phyloP scores from a whole-genome alignment of 2,113 vertebrate species.

The Corvus hawaiiensis region DNA sequence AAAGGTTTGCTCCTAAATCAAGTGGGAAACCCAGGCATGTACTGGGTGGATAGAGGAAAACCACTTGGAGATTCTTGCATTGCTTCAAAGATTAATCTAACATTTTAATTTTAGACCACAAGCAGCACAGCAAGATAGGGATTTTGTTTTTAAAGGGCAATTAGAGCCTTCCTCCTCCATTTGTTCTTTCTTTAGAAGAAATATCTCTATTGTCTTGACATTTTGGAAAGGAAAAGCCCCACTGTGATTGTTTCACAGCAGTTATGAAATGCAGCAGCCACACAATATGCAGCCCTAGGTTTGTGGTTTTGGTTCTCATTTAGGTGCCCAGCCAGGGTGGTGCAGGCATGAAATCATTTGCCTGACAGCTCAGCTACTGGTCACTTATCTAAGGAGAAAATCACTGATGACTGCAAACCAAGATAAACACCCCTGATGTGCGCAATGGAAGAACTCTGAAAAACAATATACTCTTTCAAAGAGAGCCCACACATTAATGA shows the following conservation, averaged over 20 bases:
- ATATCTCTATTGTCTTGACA: constrained; percentile 41
- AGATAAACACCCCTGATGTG: background rate
- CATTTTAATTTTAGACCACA: constrained; percentile 46
- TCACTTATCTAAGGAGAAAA: constrained; percentile 35
- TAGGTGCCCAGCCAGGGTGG: background rate
- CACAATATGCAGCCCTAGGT: constrained; percentile 3
- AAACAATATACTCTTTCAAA: constrained; percentile 12
- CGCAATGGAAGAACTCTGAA: background rate
- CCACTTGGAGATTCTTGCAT: background rate
- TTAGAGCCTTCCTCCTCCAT: constrained; percentile 47
- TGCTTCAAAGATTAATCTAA: constrained; percentile 44
- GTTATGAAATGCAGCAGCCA: constrained; percentile 20
- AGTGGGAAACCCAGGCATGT: background rate
- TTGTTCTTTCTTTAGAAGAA: constrained; percentile 58
- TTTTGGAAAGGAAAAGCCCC: constrained; percentile 56
- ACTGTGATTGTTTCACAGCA: constrained; percentile 38
- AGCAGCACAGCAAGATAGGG: constrained; percentile 38
- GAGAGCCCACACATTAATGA: background rate
- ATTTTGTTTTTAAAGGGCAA: constrained; percentile 56
- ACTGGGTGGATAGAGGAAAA: constrained; percentile 5
- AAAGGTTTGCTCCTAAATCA: background rate
- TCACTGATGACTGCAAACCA: constrained; percentile 29
- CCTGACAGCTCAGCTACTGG: background rate
- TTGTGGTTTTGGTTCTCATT: background rate
- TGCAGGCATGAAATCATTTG: constrained; percentile 15